Evolutionary conservation across 2,888 invertebrate species (phyloP).

Genomic region (Brassicogethes aeneus): DNA sequence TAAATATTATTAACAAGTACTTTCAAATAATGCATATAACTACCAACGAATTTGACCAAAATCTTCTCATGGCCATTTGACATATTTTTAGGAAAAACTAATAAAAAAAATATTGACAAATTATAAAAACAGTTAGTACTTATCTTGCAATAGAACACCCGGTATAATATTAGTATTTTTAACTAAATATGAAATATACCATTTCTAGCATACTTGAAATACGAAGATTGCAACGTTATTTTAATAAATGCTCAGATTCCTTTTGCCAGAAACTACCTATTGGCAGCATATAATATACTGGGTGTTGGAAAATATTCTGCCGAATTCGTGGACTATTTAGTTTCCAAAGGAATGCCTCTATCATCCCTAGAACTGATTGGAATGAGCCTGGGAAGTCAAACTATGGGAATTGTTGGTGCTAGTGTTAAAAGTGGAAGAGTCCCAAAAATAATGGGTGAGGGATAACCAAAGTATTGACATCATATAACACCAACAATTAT

Average conservation of each 20-base stretch:
- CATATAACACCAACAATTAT: neutral
- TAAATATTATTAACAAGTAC: too few species aligned
- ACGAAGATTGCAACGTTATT: neutral
- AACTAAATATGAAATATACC: too few species aligned
- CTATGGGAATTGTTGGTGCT: slow-evolving; percentile 49
- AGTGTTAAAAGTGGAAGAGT: slow-evolving; percentile 18
- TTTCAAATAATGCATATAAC: too few species aligned
- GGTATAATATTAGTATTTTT: too few species aligned
- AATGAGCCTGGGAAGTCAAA: slow-evolving; percentile 36
- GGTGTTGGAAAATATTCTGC: slow-evolving; percentile 45
- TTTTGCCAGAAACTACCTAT: slow-evolving; percentile 41
- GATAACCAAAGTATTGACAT: slow-evolving; percentile 10
- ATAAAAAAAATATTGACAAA: too few species aligned
- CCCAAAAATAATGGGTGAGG: slow-evolving; percentile 19
- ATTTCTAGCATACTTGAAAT: slow-evolving; percentile 12
- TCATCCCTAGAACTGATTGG: slow-evolving; percentile 14
- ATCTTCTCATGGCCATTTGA: too few species aligned
- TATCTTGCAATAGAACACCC: too few species aligned
- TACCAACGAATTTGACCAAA: too few species aligned
- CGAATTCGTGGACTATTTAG: slow-evolving; percentile 44
- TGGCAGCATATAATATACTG: slow-evolving; percentile 38
- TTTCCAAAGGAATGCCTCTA: slow-evolving; percentile 38
- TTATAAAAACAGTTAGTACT: too few species aligned
- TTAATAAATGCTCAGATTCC: slow-evolving; percentile 37
- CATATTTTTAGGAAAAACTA: too few species aligned